Percentiles rank a stretch among this genome's conserved stretches.
Evolutionary conservation across 1,140 invertebrate species (phyloP).

Genomic region (Lordiphosa collinella): DNA sequence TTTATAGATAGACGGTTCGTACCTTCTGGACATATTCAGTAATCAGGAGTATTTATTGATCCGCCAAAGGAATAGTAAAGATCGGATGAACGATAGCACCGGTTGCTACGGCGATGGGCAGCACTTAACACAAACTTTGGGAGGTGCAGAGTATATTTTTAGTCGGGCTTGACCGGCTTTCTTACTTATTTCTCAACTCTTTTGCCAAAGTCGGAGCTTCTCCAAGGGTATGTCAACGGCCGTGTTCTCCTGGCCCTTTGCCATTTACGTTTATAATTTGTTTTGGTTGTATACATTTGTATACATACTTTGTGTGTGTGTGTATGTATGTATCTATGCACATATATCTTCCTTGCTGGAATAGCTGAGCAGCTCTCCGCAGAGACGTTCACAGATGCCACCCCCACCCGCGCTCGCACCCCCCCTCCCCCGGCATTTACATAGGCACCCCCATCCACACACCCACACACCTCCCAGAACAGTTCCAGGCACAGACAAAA

Average conservation of each 20-base stretch:
- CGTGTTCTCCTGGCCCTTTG: slow-evolving; percentile 1
- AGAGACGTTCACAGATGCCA: slow-evolving; percentile 1
- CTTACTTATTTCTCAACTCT: background rate
- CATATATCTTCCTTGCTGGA: slow-evolving; percentile 2
- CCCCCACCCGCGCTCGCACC: background rate
- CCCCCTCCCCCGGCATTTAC: slow-evolving; percentile 4
- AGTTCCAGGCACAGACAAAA: slow-evolving; percentile 10
- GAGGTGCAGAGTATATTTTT: no score
- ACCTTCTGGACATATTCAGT: no score
- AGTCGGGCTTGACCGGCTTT: no score
- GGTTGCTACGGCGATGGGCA: no score
- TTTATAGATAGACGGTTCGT: no score
- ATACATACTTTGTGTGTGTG: slow-evolving; percentile 5
- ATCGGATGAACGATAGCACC: no score
- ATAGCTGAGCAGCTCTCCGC: slow-evolving; percentile 12
- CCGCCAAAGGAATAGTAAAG: no score
- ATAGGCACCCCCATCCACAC: slow-evolving; percentile 3
- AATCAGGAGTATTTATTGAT: no score
- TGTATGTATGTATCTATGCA: background rate
- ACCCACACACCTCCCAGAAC: background rate
- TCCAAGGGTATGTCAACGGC: background rate
- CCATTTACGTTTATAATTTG: slow-evolving; percentile 18
- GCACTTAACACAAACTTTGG: no score
- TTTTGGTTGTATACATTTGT: slow-evolving; percentile 13
- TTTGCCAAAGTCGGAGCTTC: background rate